Conservation (phyloP, 35 echinoderm and acorn worm species). For the Apostichopus californicus region DNA sequence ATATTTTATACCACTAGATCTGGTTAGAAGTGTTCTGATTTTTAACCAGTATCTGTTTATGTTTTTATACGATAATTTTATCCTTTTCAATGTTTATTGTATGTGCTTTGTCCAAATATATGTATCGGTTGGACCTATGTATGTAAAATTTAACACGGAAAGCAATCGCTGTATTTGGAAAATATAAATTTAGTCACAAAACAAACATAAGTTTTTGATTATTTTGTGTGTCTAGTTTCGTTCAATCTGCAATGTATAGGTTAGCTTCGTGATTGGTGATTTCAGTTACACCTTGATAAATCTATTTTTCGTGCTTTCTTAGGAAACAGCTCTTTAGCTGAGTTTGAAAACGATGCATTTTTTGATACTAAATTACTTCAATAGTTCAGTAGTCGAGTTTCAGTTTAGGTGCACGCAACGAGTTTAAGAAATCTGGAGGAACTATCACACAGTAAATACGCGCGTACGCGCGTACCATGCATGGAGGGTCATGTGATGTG, state of each 20-base stretch:
- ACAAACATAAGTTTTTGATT: background rate
- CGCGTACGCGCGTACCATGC: no score
- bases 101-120: slow-evolving; percentile 14
- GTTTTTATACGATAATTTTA: background rate
- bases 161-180: slow-evolving; percentile 13
- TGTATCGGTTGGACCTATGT: slow-evolving; percentile 4
- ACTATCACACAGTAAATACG: no score
- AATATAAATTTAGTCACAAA: slow-evolving; percentile 7
- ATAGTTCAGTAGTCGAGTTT: no score
- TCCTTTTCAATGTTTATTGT: slow-evolving; percentile 1
- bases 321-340: no score
- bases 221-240: background rate
- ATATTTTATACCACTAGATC: slow-evolving; percentile 1
- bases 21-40: background rate
- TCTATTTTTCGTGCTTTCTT: no score
- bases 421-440: no score
- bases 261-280: no score
- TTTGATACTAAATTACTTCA: no score
- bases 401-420: no score
- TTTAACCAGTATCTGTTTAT: background rate
- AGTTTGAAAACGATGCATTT: no score
- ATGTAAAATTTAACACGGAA: background rate
- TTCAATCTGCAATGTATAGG: background rate
- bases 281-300: no score
- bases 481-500: no score